These are phyloP conservation scores for Drosophila takahashii DNA, from an alignment of 1,140 invertebrate species.

Conservation along the genomic window DNA sequence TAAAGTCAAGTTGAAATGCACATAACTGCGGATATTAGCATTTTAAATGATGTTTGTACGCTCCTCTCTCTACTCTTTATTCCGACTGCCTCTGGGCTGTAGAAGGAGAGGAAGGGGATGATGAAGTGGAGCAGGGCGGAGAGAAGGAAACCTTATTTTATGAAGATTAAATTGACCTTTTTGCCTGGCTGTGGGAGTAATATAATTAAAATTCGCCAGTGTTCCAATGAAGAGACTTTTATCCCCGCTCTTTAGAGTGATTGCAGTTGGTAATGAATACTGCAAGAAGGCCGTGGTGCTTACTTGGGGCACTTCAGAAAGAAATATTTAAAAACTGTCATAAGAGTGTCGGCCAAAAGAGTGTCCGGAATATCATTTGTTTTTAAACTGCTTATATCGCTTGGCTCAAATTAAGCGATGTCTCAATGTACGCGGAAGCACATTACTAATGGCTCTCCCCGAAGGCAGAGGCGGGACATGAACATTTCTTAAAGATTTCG, in stretches of 20 bases:
- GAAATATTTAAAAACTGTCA: background rate
- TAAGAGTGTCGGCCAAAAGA: background rate
- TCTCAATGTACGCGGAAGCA: slow-evolving; percentile 47
- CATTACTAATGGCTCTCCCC: slow-evolving; percentile 50
- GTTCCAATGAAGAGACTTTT: background rate
- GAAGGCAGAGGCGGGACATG: slow-evolving; percentile 22
- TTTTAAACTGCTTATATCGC: background rate
- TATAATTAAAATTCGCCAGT: slow-evolving; percentile 7
- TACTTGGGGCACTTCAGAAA: background rate
- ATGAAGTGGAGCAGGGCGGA: background rate
- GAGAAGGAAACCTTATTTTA: slow-evolving; percentile 58
- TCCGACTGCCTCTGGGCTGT: slow-evolving; percentile 19
- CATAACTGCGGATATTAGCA: slow-evolving; percentile 82
- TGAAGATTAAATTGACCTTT: slow-evolving; percentile 80
- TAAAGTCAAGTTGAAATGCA: slow-evolving; percentile 83
- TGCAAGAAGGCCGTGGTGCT: no score
- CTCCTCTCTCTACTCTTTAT: slow-evolving; percentile 13
- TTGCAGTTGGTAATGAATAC: no score
- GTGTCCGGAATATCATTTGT: slow-evolving; percentile 1
- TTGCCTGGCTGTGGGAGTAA: slow-evolving; percentile 25
- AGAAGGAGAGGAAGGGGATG: slow-evolving; percentile 23
- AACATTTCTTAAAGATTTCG: slow-evolving; percentile 64
- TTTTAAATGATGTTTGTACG: slow-evolving; percentile 81
- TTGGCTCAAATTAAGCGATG: background rate
- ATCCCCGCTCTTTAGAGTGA: no score